phyloP scores from a whole-genome alignment of 2,113 vertebrate species.

The Zingel zingel region DNA sequence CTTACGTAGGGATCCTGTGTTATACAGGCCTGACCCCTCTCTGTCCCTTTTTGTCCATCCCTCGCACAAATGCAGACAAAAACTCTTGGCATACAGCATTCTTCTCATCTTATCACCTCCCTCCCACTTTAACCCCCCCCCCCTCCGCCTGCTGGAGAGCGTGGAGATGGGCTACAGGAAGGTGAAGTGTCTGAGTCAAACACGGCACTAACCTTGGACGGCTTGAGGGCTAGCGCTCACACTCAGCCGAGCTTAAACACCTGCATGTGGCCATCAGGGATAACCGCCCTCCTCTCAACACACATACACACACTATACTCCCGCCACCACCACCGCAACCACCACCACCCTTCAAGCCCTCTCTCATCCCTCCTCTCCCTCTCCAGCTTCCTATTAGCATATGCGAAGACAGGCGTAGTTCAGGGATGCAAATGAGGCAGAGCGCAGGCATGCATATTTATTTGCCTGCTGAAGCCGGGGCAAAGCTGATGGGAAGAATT shows the following conservation, averaged over 20 bases:
- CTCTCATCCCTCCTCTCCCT: conserved; percentile 6
- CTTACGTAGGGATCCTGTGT: conserved; percentile 9
- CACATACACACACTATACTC: background rate
- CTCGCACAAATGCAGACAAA: conserved; percentile 7
- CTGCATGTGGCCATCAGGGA: conserved; percentile 50
- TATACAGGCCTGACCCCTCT: conserved; percentile 23
- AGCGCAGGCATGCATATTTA: conserved; percentile 66
- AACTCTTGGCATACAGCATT: background rate
- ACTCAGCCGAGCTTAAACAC: conserved; percentile 63
- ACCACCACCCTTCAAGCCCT: conserved; percentile 4
- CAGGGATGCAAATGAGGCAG: conserved; percentile 61
- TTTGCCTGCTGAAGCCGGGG: conserved; percentile 20
- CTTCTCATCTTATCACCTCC: background rate
- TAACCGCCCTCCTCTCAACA: background rate
- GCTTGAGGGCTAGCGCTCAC: conserved; percentile 59
- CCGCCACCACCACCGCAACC: background rate
- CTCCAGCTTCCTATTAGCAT: conserved; percentile 68
- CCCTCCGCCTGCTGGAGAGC: conserved; percentile 28
- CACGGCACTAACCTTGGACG: conserved; percentile 53
- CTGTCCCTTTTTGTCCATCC: conserved; percentile 1
- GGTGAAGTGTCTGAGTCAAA: conserved; percentile 72
- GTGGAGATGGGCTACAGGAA: conserved; percentile 47
- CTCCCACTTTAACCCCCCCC: background rate
- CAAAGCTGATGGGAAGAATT: conserved; percentile 2
- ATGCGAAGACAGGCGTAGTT: conserved; percentile 54